These are phyloP conservation scores for Drosophila formosana DNA, from an alignment of 2,888 invertebrate genomes.

Conservation along the genomic window DNA sequence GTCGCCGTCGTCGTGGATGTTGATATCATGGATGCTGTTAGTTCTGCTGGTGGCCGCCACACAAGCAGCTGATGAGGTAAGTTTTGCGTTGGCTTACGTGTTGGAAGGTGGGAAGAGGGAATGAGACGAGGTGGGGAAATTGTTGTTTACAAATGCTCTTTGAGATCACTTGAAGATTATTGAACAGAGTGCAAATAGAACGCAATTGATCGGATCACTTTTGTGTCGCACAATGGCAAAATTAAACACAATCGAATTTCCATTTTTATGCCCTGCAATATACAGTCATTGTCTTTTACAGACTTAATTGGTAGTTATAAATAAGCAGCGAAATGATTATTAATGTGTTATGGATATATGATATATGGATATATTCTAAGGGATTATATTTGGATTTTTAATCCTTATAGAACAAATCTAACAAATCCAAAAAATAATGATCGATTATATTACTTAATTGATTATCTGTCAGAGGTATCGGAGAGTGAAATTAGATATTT, in stretches of 20 bases:
- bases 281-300: background rate
- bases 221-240: constrained; percentile 9
- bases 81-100: constrained; percentile 11
- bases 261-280: background rate
- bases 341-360: too few relatives aligned
- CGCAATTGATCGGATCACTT: constrained; percentile 1
- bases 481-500: too few relatives aligned
- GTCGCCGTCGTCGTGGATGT: constrained; percentile 46
- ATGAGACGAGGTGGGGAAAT: background rate
- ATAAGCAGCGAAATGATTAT: too few relatives aligned
- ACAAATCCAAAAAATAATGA: too few relatives aligned
- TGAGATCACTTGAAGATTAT: background rate
- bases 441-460: too few relatives aligned
- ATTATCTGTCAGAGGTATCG: too few relatives aligned
- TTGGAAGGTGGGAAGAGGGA: background rate
- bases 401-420: too few relatives aligned
- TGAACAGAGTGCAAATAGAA: constrained; percentile 11
- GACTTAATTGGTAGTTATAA: too few relatives aligned
- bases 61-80: constrained; percentile 75
- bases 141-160: background rate
- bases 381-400: too few relatives aligned
- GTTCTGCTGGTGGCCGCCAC: constrained; percentile 62
- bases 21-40: constrained; percentile 52
- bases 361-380: too few relatives aligned
- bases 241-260: background rate